Conservation (phyloP, 2,113 vertebrate genomes). For the Dipodomys merriami region DNA sequence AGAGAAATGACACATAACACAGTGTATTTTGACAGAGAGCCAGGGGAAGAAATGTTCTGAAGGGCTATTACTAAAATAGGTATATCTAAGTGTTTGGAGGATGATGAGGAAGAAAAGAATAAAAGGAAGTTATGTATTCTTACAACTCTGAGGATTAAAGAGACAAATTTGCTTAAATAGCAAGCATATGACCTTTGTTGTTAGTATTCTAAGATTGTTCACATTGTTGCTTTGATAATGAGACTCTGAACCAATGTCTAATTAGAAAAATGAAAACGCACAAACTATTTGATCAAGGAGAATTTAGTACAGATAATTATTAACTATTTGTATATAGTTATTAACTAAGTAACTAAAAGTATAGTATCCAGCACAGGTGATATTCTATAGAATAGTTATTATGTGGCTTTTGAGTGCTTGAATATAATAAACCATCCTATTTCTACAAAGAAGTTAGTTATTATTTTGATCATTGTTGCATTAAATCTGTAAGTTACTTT, state of each 20-base stretch:
- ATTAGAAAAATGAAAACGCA: neutral
- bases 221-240: neutral
- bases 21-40: neutral
- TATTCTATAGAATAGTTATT: neutral
- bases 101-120: neutral
- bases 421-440: neutral
- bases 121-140: conserved; percentile 4
- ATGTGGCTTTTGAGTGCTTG: neutral
- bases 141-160: neutral
- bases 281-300: conserved; percentile 12
- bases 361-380: neutral
- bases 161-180: conserved; percentile 17
- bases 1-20: too few relatives aligned
- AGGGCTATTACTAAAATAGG: neutral
- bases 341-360: neutral
- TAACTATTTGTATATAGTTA: neutral
- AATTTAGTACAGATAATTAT: neutral
- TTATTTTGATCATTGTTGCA: neutral
- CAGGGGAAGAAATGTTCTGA: neutral
- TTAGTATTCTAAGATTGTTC: neutral
- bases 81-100: neutral
- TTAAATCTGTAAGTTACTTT: conserved; percentile 33
- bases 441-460: conserved; percentile 54
- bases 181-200: neutral
- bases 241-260: neutral